phyloP scores from a whole-genome alignment of 1,140 invertebrate species.

The Bombus superbus region DNA sequence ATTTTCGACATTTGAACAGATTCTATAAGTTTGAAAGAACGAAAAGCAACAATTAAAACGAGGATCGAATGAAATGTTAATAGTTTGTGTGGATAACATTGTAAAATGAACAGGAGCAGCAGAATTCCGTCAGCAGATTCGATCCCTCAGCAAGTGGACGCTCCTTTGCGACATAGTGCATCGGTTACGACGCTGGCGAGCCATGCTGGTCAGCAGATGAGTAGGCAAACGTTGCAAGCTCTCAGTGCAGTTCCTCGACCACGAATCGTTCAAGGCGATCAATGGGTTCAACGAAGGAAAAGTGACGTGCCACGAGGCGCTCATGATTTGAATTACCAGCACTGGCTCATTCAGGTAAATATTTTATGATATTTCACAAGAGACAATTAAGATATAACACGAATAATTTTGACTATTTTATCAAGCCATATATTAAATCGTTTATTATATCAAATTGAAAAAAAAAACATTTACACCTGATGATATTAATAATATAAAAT shows the following conservation, averaged over 20 bases:
- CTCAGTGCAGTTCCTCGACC: slow-evolving; percentile 90
- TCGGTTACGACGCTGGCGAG: slow-evolving; percentile 74
- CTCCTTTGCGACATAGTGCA: slow-evolving; percentile 82
- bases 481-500: no score
- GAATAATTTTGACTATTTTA: not conserved
- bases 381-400: not conserved
- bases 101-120: slow-evolving; percentile 82
- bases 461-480: no score
- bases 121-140: slow-evolving; percentile 85
- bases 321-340: slow-evolving; percentile 89
- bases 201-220: slow-evolving; percentile 86
- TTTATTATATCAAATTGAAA: not conserved
- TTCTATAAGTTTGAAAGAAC: not conserved
- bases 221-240: slow-evolving; percentile 89
- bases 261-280: slow-evolving; percentile 87
- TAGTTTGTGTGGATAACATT: not conserved
- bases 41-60: not conserved
- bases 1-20: no score
- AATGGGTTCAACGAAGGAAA: slow-evolving; percentile 88
- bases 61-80: not conserved
- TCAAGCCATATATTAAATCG: no score
- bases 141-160: slow-evolving; percentile 80
- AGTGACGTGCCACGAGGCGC: slow-evolving; percentile 83
- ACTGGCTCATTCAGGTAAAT: slow-evolving; percentile 92
- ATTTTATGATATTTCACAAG: not conserved